These are phyloP conservation scores for Apolygus lucorum DNA, from an alignment of 1,140 invertebrate species.

Conservation along the genomic window DNA sequence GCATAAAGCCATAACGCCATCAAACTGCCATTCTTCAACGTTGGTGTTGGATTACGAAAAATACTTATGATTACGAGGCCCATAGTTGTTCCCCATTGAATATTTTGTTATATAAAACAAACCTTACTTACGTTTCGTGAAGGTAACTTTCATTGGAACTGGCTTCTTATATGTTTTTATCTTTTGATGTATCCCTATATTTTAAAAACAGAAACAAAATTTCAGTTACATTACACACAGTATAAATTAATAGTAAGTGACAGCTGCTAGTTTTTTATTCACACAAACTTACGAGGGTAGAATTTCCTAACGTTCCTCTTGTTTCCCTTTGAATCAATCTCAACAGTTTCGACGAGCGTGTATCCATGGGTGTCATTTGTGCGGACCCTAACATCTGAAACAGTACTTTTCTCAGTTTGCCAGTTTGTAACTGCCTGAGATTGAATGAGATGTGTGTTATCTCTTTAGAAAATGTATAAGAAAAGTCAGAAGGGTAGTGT, in stretches of 20 bases:
- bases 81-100: too few species aligned
- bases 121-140: not conserved
- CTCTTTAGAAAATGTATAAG: too few species aligned
- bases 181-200: not conserved
- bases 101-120: not conserved
- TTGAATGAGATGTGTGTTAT: too few species aligned
- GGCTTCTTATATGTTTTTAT: not conserved
- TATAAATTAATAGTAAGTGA: not conserved
- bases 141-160: not conserved
- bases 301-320: not conserved
- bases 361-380: too few species aligned
- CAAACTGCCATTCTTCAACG: too few species aligned
- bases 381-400: too few species aligned
- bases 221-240: not conserved
- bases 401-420: not conserved
- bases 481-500: too few species aligned
- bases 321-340: not conserved
- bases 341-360: not conserved
- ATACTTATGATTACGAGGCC: too few species aligned
- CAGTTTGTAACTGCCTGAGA: not conserved
- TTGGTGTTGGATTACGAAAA: too few species aligned
- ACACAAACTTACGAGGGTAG: not conserved
- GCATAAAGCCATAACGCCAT: too few species aligned
- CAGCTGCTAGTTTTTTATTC: too few species aligned
- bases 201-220: not conserved